Conservation (phyloP, 2,797 vertebrate species). For the Platyrinchus mystaceus region DNA sequence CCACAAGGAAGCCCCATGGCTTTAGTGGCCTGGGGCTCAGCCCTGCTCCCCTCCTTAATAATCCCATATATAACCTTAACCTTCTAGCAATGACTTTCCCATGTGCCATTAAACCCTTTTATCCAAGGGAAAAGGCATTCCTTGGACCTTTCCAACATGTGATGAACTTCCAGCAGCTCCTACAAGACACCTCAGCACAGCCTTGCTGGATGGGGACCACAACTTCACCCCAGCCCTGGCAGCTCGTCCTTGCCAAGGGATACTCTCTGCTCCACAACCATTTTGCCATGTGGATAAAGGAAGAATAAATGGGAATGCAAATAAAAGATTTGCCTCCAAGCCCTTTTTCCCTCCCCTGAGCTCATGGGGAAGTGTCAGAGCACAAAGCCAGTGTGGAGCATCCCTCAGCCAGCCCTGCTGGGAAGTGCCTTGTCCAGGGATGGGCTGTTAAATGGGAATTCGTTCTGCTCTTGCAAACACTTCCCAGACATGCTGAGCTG, state of each 20-base stretch:
- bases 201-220: neutral
- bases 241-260: neutral
- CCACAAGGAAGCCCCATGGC: neutral
- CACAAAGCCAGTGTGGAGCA: neutral
- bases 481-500: neutral
- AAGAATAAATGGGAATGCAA: neutral
- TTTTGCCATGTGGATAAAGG: neutral
- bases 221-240: neutral
- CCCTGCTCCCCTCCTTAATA: rapidly evolving
- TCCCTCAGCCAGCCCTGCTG: rapidly evolving
- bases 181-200: rapidly evolving
- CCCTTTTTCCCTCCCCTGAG: neutral
- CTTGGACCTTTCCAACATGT: neutral
- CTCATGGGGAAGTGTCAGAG: neutral
- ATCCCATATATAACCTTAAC: neutral
- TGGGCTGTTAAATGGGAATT: neutral
- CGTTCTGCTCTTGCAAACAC: neutral
- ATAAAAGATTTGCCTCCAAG: neutral
- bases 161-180: neutral
- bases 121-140: neutral
- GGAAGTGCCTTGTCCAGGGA: neutral
- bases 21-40: neutral
- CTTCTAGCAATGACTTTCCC: neutral
- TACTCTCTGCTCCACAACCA: neutral
- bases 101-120: neutral